Evolutionary conservation across 2,888 invertebrate species (phyloP).

Genomic region (Byasa hedistus): DNA sequence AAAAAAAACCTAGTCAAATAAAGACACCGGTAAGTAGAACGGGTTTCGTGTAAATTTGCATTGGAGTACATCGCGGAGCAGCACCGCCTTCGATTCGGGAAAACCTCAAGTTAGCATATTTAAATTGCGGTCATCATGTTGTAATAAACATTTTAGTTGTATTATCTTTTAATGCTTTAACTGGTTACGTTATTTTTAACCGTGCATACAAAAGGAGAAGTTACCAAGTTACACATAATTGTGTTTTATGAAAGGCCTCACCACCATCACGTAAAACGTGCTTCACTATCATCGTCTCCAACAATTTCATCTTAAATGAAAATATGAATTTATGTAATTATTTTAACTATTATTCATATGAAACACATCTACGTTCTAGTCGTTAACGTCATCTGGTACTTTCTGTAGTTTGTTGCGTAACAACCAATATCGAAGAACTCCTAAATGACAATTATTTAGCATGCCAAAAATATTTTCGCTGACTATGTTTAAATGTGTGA

Average conservation of each 20-base stretch:
- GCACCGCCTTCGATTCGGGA: constrained; percentile 13
- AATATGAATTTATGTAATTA: too few relatives aligned
- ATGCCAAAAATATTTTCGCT: not conserved
- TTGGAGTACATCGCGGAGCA: constrained; percentile 19
- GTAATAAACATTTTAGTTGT: not conserved
- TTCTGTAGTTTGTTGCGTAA: not conserved
- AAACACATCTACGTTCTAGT: not conserved
- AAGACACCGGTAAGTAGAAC: constrained; percentile 15
- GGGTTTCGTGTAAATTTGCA: constrained; percentile 27
- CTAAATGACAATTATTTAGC: constrained; percentile 12
- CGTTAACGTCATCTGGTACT: not conserved
- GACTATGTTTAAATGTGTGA: not conserved
- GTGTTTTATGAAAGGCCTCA: too few relatives aligned
- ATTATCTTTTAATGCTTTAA: not conserved
- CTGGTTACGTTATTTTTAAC: not conserved
- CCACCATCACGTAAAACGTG: too few relatives aligned
- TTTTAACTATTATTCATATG: too few relatives aligned
- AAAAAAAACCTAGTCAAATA: constrained; percentile 21
- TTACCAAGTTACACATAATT: not conserved
- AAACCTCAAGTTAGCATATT: constrained; percentile 21
- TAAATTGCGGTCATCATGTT: constrained; percentile 10
- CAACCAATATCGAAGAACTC: not conserved
- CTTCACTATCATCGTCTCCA: too few relatives aligned
- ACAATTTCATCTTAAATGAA: too few relatives aligned
- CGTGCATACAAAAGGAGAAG: not conserved